Evolutionary conservation across 2,113 vertebrate genomes (phyloP), one percentile per base, ranked within the genome.

Genomic region (Carlito syrichta): DNA sequence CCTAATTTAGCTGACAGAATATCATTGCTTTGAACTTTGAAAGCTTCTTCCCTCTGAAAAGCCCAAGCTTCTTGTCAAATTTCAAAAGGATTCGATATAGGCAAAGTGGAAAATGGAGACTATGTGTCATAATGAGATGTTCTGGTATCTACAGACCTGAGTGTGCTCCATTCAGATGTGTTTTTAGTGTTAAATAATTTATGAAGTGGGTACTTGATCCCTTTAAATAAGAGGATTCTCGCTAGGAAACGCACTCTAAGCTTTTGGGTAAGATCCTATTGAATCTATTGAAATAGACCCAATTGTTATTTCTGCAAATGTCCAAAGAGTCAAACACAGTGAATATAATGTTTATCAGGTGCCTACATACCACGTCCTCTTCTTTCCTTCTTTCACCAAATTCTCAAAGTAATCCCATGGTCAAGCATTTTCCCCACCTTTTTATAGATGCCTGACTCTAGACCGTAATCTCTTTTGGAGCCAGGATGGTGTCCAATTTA

Each of bases 21-120:
- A 77, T n/a, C n/a, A 86, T 38, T 48, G 27, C 76, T 94, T 68
- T 87, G 50, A 93, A 54, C 68, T 76, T 86, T 63, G 48, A 52
- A 91, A 63, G 32, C 22, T 48, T 90, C 85, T 91, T 92, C 50
- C 40, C 87, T 91, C n/a, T 79, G 52, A 73, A 83, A 90, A 93
- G 25, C 54, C 45, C 63, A 27, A 56, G 14, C 3, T n/a, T 22
- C 54, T 48, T 86, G 77, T 52, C 91, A 89, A 43, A 94, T 63
- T 97, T 89, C 23, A 77, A 58, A 91, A 93, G 16, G 48, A 76
- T 66, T 82, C 14, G 8, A 14, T 60, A 27, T 38, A 69, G 73
- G 35, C 32, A 86, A 69, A 85, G 66, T 68, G 66, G 25, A 30
- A 66, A 73, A 76, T 50, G 40, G 56, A 35, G 52, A 89, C 20